A percentile compares a stretch with the other conserved stretches of the same genome.
Conservation (phyloP, 2,888 invertebrate species). For the Dione juno region DNA sequence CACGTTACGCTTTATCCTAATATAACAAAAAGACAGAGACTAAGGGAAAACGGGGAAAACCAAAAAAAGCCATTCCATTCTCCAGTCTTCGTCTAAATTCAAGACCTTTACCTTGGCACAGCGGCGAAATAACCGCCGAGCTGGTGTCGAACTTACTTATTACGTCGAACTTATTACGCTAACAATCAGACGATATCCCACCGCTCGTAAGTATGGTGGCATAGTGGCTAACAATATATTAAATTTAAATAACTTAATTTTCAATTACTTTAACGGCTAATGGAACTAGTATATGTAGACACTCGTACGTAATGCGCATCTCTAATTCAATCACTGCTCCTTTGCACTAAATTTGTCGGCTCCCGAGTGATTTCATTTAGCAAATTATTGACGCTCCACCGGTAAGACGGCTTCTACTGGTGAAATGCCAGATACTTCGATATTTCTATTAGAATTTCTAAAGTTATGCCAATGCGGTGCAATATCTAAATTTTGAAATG, state of each 20-base stretch:
- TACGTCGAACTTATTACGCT: no score
- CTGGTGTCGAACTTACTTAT: no score
- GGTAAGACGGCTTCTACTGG: conserved; percentile 26
- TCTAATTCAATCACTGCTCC: conserved; percentile 34
- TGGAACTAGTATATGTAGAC: background rate
- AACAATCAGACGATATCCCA: no score
- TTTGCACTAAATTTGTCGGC: conserved; percentile 31
- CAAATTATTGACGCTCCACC: conserved; percentile 37
- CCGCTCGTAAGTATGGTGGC: no score
- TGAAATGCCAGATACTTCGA: conserved; percentile 18
- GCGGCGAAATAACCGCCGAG: no score
- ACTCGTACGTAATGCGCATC: conserved; percentile 11
- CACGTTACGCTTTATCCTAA: no score
- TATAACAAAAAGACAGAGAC: no score
- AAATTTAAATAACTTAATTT: background rate
- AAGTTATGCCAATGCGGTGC: background rate
- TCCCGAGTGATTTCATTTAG: conserved; percentile 36
- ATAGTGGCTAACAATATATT: background rate
- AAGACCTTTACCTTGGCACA: no score
- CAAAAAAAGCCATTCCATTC: no score
- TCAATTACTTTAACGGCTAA: background rate
- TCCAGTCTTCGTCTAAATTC: no score
- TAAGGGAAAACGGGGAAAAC: no score
- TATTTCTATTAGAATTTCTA: conserved; percentile 8
- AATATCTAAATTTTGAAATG: background rate